Evolutionary conservation across 2,888 invertebrate genomes (phyloP), one percentile per base, ranked within the genome.

Genomic region (Acronicta psi): DNA sequence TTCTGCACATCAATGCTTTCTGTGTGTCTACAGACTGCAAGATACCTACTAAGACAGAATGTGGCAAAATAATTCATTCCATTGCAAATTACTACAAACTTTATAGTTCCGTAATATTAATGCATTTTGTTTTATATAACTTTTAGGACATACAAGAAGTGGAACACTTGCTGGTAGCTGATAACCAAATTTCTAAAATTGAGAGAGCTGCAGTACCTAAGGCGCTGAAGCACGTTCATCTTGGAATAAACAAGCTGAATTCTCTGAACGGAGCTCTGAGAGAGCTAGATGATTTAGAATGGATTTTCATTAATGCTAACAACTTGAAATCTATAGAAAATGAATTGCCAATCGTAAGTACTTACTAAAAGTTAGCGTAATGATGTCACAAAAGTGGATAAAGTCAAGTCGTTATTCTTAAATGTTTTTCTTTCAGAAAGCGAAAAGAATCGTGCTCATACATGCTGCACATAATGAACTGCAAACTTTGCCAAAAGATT

Each of bases 301-400:
- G 97, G 95, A 94, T 98, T 45, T 96, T 97, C 74, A 95, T 98
- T 47, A 97, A 97, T 82, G 95, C 96, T 54, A 98, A 98, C 86
- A 95, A 96, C 73, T 92, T 98, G 57, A 95, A 95, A 59, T 95
- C 96, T 25, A 92, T 98, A 75, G 97, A 98, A 45, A 96, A 96
- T 43, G 96, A 98, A 87, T 86, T 98, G 64, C 97, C 98, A 2
- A 93, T 95, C 67, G 95, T 95, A 82, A 95, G 95, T 74, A 55
- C 0, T 34, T 29, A 6, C 6, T 2, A 34, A n/a, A n/a, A 34
- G 2, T 34, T 29, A 10, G 11, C 11, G 29, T 25, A 2, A 2
- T 29, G 10, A 11, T 29, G 11, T 3, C 11, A 29, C 29, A 29
- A 29, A 29, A 11, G 2, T 2, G 11, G 11, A 29, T 29, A 18